These are phyloP conservation scores for Regulus satrapa DNA, from an alignment of 2,113 vertebrate genomes.

Conservation along the genomic window DNA sequence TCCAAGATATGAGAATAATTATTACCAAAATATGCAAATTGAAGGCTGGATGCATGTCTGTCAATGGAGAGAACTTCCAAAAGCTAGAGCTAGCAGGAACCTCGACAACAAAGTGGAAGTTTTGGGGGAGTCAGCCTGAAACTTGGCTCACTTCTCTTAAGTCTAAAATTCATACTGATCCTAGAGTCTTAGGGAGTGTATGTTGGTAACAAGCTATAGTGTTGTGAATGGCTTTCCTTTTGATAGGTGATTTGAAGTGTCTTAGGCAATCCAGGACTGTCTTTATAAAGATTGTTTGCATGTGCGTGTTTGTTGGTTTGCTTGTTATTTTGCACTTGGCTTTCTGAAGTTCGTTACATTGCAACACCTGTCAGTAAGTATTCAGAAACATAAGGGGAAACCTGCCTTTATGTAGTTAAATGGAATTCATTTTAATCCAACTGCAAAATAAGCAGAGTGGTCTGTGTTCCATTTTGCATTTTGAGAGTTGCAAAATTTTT, in stretches of 20 bases:
- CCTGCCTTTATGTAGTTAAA: background rate
- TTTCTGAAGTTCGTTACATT: background rate
- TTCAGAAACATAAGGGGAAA: background rate
- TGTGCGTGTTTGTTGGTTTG: background rate
- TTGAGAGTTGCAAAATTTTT: background rate
- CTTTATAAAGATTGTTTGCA: background rate
- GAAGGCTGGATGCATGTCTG: background rate
- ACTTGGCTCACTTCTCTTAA: background rate
- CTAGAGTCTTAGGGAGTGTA: background rate
- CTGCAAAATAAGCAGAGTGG: background rate
- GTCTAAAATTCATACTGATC: background rate
- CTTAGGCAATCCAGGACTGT: background rate
- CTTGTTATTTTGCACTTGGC: background rate
- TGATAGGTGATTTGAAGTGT: background rate
- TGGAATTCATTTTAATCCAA: background rate
- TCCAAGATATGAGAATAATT: background rate
- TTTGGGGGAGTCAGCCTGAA: background rate
- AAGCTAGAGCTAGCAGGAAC: background rate
- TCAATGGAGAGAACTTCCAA: background rate
- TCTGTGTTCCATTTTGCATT: background rate
- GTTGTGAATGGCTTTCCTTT: background rate
- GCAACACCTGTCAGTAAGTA: background rate
- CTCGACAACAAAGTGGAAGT: background rate
- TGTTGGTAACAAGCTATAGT: background rate
- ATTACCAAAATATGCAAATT: background rate